Percentiles rank a stretch among this genome's conserved stretches.
phyloP scores from a whole-genome alignment of 2,888 invertebrate genomes.

The Leucoptera coffeella region DNA sequence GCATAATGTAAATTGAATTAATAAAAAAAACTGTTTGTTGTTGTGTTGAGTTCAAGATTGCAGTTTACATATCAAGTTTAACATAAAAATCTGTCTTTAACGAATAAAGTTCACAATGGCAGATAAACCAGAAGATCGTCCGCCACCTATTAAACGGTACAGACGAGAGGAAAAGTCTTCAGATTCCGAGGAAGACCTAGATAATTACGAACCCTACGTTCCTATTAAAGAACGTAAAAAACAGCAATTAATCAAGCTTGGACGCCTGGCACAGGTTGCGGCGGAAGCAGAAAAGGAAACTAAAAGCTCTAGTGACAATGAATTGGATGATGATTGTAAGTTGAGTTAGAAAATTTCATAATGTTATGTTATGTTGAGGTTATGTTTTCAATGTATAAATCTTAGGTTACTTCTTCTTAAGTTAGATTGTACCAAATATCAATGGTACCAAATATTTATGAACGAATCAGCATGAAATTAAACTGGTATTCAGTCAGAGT shows the following conservation, averaged over 20 bases:
- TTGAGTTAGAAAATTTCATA: background rate
- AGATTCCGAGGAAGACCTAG: slow-evolving; percentile 56
- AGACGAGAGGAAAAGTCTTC: slow-evolving; percentile 56
- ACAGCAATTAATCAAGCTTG: slow-evolving; percentile 73
- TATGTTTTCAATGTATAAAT: background rate
- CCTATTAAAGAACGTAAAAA: slow-evolving; percentile 88
- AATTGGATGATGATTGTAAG: slow-evolving; percentile 70
- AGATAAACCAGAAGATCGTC: slow-evolving; percentile 12
- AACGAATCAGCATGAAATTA: too few species aligned
- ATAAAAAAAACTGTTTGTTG: too few species aligned
- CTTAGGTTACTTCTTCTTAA: too few species aligned
- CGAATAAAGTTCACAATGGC: slow-evolving; percentile 16
- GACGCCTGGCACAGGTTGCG: slow-evolving; percentile 65
- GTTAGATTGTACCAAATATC: too few species aligned
- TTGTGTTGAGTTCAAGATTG: too few species aligned
- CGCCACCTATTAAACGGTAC: slow-evolving; percentile 51
- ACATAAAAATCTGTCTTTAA: too few species aligned
- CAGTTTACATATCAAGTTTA: too few species aligned
- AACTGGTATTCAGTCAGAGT: too few species aligned
- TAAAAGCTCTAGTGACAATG: slow-evolving; percentile 82
- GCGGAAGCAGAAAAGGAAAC: slow-evolving; percentile 53
- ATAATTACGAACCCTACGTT: slow-evolving; percentile 86
- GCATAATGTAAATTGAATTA: too few species aligned
- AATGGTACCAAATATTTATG: too few species aligned
- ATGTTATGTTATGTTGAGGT: slow-evolving; percentile 6